Conservation (phyloP, 2,113 vertebrate species). For the Sphaerodactylus townsendi region DNA sequence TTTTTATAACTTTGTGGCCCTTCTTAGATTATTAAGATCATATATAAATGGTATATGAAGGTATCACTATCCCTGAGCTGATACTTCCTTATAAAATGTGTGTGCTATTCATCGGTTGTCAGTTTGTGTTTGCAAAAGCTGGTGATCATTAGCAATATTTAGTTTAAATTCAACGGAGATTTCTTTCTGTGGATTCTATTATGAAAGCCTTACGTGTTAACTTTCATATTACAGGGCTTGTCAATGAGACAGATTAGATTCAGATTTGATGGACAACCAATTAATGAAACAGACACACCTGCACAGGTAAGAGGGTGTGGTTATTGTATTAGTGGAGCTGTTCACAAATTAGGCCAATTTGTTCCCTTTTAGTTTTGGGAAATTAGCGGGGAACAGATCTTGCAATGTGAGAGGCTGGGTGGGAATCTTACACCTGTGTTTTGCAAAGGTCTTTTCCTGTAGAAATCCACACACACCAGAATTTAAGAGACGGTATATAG, state of each 20-base stretch:
- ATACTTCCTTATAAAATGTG: neutral
- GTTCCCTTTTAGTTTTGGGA: no score
- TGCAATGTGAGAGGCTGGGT: no score
- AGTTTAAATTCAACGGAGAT: neutral
- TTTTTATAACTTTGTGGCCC: neutral
- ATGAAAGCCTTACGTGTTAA: neutral
- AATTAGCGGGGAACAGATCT: no score
- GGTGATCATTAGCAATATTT: neutral
- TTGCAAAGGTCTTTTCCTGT: no score
- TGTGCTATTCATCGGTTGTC: neutral
- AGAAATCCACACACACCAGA: no score
- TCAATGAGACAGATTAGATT: constrained; percentile 91
- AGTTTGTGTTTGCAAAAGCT: neutral
- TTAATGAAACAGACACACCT: constrained; percentile 92
- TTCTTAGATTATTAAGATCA: neutral
- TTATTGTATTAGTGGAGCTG: neutral
- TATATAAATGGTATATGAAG: neutral
- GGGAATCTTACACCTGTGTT: no score
- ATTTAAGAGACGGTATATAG: no score
- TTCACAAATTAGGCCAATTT: no score
- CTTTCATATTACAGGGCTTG: constrained; percentile 79
- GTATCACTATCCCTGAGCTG: neutral
- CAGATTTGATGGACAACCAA: constrained; percentile 92
- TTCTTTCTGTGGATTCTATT: neutral
- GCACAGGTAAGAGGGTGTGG: constrained; percentile 81